A percentile compares a stretch with the other conserved stretches of the same genome.
Conservation (phyloP, 2,113 vertebrate species). For the Emydura subglobosa region DNA sequence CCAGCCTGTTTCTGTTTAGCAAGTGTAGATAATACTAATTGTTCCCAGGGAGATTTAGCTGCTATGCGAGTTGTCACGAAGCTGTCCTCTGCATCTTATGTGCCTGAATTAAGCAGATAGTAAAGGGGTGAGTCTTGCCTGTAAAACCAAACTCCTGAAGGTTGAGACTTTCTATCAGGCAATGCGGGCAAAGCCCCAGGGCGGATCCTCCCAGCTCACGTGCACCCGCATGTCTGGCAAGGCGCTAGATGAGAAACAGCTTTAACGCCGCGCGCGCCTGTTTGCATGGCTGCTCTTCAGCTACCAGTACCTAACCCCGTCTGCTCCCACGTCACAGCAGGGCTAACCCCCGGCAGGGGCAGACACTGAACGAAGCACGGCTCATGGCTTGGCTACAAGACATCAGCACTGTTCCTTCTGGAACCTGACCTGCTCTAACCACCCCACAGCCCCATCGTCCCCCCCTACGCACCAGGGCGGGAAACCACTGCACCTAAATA, state of each 20-base stretch:
- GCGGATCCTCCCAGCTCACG: background rate
- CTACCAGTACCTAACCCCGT: conserved; percentile 31
- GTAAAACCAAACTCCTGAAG: conserved; percentile 46
- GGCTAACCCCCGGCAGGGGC: conserved; percentile 5
- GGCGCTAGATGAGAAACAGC: conserved; percentile 26
- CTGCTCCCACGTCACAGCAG: conserved; percentile 47
- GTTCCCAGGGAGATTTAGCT: conserved; percentile 78
- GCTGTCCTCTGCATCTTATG: conserved; percentile 58
- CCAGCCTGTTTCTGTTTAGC: conserved; percentile 79
- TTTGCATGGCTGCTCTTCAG: conserved; percentile 42
- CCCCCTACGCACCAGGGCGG: background rate
- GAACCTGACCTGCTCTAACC: conserved; percentile 34
- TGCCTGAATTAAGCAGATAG: conserved; percentile 41
- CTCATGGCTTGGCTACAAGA: background rate
- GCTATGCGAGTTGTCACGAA: conserved; percentile 61
- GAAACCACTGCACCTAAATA: background rate
- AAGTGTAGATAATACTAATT: conserved; percentile 80
- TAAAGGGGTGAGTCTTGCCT: conserved; percentile 62
- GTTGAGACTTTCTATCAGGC: conserved; percentile 33
- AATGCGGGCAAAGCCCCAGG: background rate
- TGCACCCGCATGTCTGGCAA: conserved; percentile 9
- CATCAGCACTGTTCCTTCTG: background rate
- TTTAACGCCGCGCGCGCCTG: background rate
- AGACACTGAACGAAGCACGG: conserved; percentile 28
- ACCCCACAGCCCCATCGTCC: background rate